Base-by-base conservation (phyloP, 2,888 invertebrate species). In the Eupithecia subumbrata region DNA sequence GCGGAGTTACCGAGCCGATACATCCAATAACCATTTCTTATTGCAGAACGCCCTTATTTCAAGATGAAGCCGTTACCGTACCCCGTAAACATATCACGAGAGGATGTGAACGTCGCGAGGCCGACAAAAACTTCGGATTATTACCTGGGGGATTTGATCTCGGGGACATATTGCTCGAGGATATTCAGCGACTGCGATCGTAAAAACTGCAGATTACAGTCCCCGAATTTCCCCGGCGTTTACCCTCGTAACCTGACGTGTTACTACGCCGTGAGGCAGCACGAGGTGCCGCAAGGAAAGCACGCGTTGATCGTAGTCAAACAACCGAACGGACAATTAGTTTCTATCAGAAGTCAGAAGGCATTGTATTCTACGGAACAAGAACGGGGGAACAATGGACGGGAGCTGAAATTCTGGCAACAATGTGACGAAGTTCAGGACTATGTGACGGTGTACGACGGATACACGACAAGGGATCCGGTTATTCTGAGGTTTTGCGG, bases 181-280 rank as follows among this genome's bases (percentile, higher is more conserved):
- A 98, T 98, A 91, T 98, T 98, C 95, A 98, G 97, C 91, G 98
- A 98, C 94, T 98, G 98, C 93, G 98, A 98, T 95, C 97, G 96
- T 93, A 97, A 97, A 95, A 96, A 97, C 85, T 98, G 98, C 94
- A 96, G 98, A 87, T 95, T 98, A 86, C 98, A 98, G 92, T 98
- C 98, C 69, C 98, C 98, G 70, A 98, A 98, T 95, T 98, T 97
- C 93, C 98, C 98, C 43, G 98, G 98, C 83, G 96, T 98, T 83
- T 99, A 99, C 93, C 98, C 98, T 5, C 96, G 98, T 82, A 98
- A 98, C 92, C 96, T 99, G 86, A 98, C 98, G 79, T 99, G 99
- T 90, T 98, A 98, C 94, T 99, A 98, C 90, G 98, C 98, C 67
- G 97, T 98, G 76, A 95, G 97, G 81, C 97, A 97, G 93, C 97